Evolutionary conservation across 2,113 vertebrate genomes (phyloP), one percentile per base, ranked within the genome.

Genomic region (Laticauda colubrina): DNA sequence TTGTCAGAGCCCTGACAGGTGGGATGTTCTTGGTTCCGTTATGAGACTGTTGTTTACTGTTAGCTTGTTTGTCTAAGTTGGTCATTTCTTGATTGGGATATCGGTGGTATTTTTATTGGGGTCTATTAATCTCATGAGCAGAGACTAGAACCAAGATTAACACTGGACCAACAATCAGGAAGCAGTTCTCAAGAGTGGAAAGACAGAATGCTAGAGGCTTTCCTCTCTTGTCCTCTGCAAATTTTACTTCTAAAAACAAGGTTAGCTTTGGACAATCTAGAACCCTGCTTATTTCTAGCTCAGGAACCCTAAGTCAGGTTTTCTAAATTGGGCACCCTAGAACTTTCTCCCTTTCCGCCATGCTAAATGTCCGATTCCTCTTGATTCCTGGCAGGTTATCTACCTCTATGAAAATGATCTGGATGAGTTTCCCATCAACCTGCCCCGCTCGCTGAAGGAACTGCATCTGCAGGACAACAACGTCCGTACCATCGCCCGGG

Each of bases 401-500:
- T 99, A 99, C 96, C 98, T 99, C 85, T 99, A 99, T 4, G 98
- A 98, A 94, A 99, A 99, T 24, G 98, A 98, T 29, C 95, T 99
- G 93, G 99, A 99, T 55, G 98, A 98, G 75, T 98, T 99, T 69
- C 99, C 99, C 0, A 81, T 98, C 1, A 97, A 98, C 90, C 95
- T 99, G 21, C 99, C 99, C 0, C 98, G 98, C 0, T 98, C 98
- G 0, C 96, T 99, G 87, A 97, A 98, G 6, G 99, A 99, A 96
- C 98, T 99, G 1, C 99, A 99, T 96, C 98, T 99, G 0, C 99
- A 99, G 95, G 99, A 99, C 95, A 99, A 99, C 97, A 99, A 99
- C 34, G 99, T 99, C 39, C 98, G 99, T 0, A 97, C 98, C 0
- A 94, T 99, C 1, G 98, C 98, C 54, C 96, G 98, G 0, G 98